A percentile compares a stretch with the other conserved stretches of the same genome.
Conservation (phyloP, 2,113 vertebrate genomes). For the Coptodon rendalli region DNA sequence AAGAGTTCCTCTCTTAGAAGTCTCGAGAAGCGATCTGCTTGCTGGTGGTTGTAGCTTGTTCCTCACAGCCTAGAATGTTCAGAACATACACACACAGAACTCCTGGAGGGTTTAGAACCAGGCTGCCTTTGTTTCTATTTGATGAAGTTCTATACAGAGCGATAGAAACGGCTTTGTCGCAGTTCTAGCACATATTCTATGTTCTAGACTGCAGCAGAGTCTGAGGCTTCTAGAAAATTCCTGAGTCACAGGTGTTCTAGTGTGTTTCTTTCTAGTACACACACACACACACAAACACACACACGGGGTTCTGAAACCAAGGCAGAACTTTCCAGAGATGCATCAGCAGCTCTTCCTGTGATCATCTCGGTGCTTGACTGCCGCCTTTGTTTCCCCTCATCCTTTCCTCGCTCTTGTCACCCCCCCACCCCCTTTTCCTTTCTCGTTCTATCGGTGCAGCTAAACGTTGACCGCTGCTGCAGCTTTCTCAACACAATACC, state of each 20-base stretch:
- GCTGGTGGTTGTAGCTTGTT: neutral
- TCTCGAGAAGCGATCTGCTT: neutral
- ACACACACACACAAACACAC: neutral
- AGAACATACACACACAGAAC: neutral
- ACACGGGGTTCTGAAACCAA: neutral
- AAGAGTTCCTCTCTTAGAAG: constrained; percentile 82
- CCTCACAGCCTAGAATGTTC: neutral
- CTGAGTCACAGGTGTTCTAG: neutral
- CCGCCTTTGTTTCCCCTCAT: neutral
- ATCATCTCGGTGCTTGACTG: neutral
- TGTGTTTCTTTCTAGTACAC: neutral
- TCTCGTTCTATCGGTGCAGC: constrained; percentile 44
- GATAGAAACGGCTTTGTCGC: neutral
- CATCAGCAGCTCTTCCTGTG: neutral
- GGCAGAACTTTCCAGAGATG: constrained; percentile 1
- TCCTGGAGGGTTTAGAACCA: constrained; percentile 32
- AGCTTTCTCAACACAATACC: constrained; percentile 59
- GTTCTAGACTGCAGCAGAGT: neutral
- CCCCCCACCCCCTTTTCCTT: neutral
- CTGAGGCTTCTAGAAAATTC: neutral
- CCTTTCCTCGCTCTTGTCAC: neutral
- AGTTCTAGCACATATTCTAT: constrained; percentile 15
- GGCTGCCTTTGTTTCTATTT: constrained; percentile 10
- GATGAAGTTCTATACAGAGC: neutral
- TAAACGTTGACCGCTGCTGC: constrained; percentile 71